phyloP scores from a whole-genome alignment of 2,888 invertebrate species.

The Reticulitermes lucifugus region DNA sequence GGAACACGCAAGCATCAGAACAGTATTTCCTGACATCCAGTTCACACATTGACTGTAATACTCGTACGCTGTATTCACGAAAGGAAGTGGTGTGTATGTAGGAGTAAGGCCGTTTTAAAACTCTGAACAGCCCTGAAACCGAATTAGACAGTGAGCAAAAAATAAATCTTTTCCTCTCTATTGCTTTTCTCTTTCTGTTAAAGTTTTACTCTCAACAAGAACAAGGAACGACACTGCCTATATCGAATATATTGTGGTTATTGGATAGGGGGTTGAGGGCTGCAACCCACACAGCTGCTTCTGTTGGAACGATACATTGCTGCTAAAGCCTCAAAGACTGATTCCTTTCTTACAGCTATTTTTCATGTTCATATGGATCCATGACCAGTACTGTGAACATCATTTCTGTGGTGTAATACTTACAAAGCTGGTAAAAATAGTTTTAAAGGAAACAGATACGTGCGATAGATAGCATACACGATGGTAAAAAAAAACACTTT shows the following conservation, averaged over 20 bases:
- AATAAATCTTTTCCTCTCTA: neutral
- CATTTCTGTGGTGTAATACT: neutral
- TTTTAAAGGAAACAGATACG: neutral
- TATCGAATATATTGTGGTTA: constrained; percentile 19
- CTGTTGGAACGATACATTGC: neutral
- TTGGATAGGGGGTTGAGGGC: constrained; percentile 6
- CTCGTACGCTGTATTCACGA: too few species aligned
- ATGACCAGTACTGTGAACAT: neutral
- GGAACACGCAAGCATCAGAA: too few species aligned
- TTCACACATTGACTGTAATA: too few species aligned
- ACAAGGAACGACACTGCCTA: neutral
- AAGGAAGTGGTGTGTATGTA: too few species aligned
- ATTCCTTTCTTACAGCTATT: neutral
- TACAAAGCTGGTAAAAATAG: neutral
- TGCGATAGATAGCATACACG: neutral
- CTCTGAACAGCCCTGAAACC: too few species aligned
- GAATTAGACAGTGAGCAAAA: neutral
- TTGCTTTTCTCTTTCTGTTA: neutral
- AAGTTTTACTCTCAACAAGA: neutral
- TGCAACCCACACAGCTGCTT: constrained; percentile 6
- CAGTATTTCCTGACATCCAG: too few species aligned
- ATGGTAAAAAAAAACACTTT: neutral
- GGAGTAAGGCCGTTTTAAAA: too few species aligned
- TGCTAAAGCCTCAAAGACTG: neutral
- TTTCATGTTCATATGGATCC: neutral